phyloP scores from a whole-genome alignment of 1,140 invertebrate genomes.

The Elymnias hypermnestra region DNA sequence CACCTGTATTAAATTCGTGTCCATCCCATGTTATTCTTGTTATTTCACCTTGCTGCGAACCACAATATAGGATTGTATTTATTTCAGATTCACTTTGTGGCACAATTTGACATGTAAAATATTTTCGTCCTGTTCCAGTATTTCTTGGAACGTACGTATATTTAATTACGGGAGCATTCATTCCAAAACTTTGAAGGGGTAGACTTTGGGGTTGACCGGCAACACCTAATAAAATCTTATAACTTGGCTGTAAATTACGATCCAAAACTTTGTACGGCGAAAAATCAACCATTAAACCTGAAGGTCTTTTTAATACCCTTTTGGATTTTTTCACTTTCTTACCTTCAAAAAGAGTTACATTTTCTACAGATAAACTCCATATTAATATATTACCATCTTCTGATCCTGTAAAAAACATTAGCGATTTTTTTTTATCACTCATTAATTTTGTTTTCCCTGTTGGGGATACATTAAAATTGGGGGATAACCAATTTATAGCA shows the following conservation, averaged over 20 bases:
- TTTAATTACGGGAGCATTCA: conserved; percentile 45
- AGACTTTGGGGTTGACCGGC: conserved; percentile 60
- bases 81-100: conserved; percentile 50
- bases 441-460: conserved; percentile 76
- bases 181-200: conserved; percentile 56
- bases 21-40: conserved; percentile 77
- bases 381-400: conserved; percentile 82
- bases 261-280: conserved; percentile 78
- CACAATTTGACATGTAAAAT: conserved; percentile 50
- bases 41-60: conserved; percentile 73
- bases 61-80: conserved; percentile 48
- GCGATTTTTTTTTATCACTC: conserved; percentile 64
- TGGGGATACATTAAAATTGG: conserved; percentile 76
- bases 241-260: conserved; percentile 78
- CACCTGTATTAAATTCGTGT: conserved; percentile 77
- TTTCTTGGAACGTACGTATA: conserved; percentile 48
- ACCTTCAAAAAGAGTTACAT: conserved; percentile 58
- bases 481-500: conserved; percentile 81
- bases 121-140: conserved; percentile 68
- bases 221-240: conserved; percentile 70
- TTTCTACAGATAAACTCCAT: conserved; percentile 80
- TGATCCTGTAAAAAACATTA: conserved; percentile 80
- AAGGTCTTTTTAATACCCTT: conserved; percentile 71
- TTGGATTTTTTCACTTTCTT: conserved; percentile 69
- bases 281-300: conserved; percentile 73